phyloP scores from a whole-genome alignment of 2,113 vertebrate species.

The Lathamus discolor region DNA sequence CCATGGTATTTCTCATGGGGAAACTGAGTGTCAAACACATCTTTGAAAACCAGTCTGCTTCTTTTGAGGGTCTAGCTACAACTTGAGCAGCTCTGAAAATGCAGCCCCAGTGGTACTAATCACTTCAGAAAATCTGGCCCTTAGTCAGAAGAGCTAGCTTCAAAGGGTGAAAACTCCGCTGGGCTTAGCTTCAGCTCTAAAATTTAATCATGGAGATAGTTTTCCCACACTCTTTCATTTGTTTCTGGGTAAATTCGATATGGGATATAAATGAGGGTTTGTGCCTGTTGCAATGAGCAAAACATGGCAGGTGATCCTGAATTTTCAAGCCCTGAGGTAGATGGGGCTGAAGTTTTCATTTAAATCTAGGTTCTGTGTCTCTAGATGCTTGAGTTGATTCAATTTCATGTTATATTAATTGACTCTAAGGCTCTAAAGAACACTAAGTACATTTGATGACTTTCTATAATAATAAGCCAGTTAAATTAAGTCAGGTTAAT shows the following conservation, averaged over 20 bases:
- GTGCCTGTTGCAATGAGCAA: background rate
- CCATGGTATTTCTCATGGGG: accelerated
- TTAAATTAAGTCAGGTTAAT: slow-evolving; percentile 63
- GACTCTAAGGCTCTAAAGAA: slow-evolving; percentile 42
- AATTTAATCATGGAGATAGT: slow-evolving; percentile 27
- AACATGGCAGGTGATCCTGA: slow-evolving; percentile 29
- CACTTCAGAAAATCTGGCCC: slow-evolving; percentile 40
- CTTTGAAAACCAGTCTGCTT: slow-evolving; percentile 2
- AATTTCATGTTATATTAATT: slow-evolving; percentile 65
- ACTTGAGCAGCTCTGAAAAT: background rate
- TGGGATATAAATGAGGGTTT: slow-evolving; percentile 1
- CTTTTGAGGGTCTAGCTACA: background rate
- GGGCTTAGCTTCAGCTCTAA: slow-evolving; percentile 16
- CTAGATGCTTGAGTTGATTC: slow-evolving; percentile 52
- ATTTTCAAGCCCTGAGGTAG: slow-evolving; percentile 44
- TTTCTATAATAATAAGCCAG: slow-evolving; percentile 51
- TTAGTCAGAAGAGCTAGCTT: slow-evolving; percentile 37
- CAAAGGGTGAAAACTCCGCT: slow-evolving; percentile 51
- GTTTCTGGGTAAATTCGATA: slow-evolving; percentile 36
- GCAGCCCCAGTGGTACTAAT: slow-evolving; percentile 27
- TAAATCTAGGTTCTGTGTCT: slow-evolving; percentile 47
- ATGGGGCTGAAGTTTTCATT: slow-evolving; percentile 37
- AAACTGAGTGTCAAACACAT: accelerated
- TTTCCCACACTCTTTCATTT: slow-evolving; percentile 19
- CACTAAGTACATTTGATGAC: slow-evolving; percentile 57